A percentile compares a stretch with the other conserved stretches of the same genome.
These are phyloP conservation scores for Dysmachus trigonus DNA, from an alignment of 2,888 invertebrate genomes.

Conservation along the genomic window DNA sequence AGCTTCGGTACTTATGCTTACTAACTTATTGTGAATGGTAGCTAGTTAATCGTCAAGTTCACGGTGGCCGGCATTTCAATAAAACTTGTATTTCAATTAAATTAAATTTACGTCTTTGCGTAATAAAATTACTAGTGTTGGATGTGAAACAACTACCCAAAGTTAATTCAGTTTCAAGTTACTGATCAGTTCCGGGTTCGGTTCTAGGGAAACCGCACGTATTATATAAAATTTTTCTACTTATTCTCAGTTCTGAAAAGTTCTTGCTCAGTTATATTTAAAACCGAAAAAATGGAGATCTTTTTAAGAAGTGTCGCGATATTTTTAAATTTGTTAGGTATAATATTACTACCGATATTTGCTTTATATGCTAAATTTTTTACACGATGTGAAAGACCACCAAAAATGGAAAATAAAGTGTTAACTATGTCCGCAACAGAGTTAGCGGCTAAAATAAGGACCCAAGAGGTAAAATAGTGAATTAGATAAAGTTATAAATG, in stretches of 20 bases:
- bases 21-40: background rate
- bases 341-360: slow-evolving; percentile 49
- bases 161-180: background rate
- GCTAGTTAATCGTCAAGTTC: background rate
- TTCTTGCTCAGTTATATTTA: background rate
- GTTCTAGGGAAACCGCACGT: background rate
- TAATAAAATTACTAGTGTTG: background rate
- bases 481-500: background rate
- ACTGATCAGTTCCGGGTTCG: background rate
- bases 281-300: slow-evolving; percentile 50
- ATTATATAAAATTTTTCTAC: background rate
- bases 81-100: background rate
- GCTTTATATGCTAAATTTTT: slow-evolving; percentile 33
- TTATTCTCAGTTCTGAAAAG: background rate
- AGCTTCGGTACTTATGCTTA: background rate
- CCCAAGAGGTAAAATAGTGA: slow-evolving; percentile 53
- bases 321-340: slow-evolving; percentile 49
- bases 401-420: slow-evolving; percentile 50
- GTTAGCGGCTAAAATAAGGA: slow-evolving; percentile 69
- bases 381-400: slow-evolving; percentile 43
- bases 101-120: background rate
- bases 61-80: background rate
- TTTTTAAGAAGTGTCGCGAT: slow-evolving; percentile 49
- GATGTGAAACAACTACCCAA: background rate
- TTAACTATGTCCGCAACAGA: slow-evolving; percentile 63